These are phyloP conservation scores for Schizotus pectinicornis DNA, from an alignment of 2,888 invertebrate species.

Conservation along the genomic window DNA sequence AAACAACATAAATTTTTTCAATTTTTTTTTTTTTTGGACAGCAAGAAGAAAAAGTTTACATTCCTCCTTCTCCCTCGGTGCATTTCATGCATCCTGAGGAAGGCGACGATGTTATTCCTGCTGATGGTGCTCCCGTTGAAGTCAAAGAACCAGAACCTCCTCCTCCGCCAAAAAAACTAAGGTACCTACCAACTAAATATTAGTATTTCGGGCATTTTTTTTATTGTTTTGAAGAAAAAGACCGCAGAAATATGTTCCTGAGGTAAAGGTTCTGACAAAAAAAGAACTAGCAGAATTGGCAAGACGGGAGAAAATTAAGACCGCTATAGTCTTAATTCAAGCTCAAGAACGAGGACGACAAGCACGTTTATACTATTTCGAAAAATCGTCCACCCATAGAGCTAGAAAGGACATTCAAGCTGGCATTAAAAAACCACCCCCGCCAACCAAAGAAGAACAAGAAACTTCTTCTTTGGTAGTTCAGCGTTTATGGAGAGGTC, in stretches of 20 bases:
- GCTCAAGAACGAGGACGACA: constrained; percentile 60
- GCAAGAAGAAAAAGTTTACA: constrained; percentile 50
- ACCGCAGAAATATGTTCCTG: constrained; percentile 16
- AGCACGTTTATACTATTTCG: constrained; percentile 47
- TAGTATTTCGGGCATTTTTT: constrained; percentile 8
- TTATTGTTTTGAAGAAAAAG: constrained; percentile 23
- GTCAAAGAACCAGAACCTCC: constrained; percentile 53
- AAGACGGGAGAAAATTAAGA: constrained; percentile 38
- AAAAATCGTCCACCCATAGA: constrained; percentile 27
- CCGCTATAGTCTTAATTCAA: constrained; percentile 57
- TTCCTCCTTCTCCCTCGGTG: constrained; percentile 36
- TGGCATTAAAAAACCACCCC: constrained; percentile 12
- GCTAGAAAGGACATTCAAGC: constrained; percentile 20
- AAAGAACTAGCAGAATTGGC: constrained; percentile 40
- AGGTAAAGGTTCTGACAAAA: constrained; percentile 41
- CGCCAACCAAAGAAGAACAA: constrained; percentile 24
- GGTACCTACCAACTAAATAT: constrained; percentile 33
- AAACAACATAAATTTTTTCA: neutral
- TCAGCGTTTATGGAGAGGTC: constrained; percentile 60
- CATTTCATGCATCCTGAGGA: constrained; percentile 8
- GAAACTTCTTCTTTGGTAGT: constrained; percentile 51
- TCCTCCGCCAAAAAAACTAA: constrained; percentile 51
- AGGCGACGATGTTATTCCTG: neutral
- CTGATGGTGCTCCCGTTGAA: constrained; percentile 35
- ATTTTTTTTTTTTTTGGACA: constrained; percentile 20